A percentile compares a stretch with the other conserved stretches of the same genome.
Conservation (phyloP, 2,797 vertebrate species). For the Anisognathus igniventris region DNA sequence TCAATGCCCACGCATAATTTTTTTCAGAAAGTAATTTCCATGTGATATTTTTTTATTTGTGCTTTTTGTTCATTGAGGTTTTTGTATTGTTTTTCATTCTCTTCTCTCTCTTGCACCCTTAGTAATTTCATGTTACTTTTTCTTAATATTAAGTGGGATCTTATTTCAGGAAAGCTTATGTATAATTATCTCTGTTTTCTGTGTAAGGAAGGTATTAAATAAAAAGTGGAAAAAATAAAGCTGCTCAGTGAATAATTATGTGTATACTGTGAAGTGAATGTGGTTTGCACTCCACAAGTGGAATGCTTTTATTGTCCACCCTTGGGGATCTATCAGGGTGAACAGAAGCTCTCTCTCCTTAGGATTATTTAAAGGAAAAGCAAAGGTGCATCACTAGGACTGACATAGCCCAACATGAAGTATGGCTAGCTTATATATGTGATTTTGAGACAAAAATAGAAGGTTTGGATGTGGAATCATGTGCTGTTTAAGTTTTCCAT, state of each 20-base stretch:
- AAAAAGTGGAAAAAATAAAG: not conserved
- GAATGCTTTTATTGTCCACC: not conserved
- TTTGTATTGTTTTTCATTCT: not conserved
- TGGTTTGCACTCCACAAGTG: not conserved
- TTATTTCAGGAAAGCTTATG: not conserved
- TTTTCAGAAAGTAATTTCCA: not conserved
- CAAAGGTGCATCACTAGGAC: not conserved
- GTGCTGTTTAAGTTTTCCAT: not conserved
- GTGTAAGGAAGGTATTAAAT: not conserved
- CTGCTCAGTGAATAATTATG: not conserved
- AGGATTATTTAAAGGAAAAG: not conserved
- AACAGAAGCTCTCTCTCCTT: not conserved
- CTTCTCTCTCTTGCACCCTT: not conserved
- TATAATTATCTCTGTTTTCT: not conserved
- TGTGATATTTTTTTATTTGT: not conserved
- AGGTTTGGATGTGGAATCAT: accelerated
- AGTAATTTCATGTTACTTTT: not conserved
- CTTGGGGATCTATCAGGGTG: not conserved
- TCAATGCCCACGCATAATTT: not conserved
- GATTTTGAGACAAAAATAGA: not conserved
- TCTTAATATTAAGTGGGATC: not conserved
- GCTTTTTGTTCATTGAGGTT: not conserved
- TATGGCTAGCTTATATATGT: not conserved
- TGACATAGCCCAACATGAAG: not conserved
- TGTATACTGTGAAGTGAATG: not conserved